These are phyloP conservation scores for Cardiocondyla obscurior DNA, from an alignment of 1,140 invertebrate species.

Conservation along the genomic window DNA sequence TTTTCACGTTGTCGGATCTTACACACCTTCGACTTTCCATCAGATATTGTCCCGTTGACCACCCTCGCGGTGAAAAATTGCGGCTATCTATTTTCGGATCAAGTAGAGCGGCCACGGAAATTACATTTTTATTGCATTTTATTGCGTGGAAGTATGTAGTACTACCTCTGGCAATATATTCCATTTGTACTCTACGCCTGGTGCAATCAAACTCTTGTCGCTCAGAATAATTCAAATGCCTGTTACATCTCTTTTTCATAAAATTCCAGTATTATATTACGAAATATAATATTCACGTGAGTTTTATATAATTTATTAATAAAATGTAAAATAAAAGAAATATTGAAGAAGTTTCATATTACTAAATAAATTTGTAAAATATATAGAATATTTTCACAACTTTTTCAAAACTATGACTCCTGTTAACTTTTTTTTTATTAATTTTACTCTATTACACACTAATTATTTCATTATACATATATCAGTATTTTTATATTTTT, in stretches of 20 bases:
- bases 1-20: conserved; percentile 65
- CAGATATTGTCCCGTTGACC: conserved; percentile 43
- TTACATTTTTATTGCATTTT: conserved; percentile 55
- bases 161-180: not conserved
- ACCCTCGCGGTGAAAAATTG: conserved; percentile 54
- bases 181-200: conserved; percentile 4
- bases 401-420: not conserved
- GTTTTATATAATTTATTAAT: not conserved
- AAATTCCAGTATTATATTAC: not conserved
- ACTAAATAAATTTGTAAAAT: not conserved
- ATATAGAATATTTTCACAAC: not conserved
- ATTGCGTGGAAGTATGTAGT: conserved; percentile 13
- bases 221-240: not conserved
- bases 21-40: conserved; percentile 57
- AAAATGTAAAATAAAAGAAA: not conserved
- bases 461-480: not conserved
- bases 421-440: not conserved
- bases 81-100: conserved; percentile 51
- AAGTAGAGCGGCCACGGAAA: conserved; percentile 36
- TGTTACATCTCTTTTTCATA: not conserved
- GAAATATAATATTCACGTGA: not conserved
- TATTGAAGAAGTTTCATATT: not conserved
- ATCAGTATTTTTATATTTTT: not conserved
- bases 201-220: conserved; percentile 8
- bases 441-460: not conserved